Conservation (phyloP, 2,888 invertebrate species). For the Xestia c-nigrum region DNA sequence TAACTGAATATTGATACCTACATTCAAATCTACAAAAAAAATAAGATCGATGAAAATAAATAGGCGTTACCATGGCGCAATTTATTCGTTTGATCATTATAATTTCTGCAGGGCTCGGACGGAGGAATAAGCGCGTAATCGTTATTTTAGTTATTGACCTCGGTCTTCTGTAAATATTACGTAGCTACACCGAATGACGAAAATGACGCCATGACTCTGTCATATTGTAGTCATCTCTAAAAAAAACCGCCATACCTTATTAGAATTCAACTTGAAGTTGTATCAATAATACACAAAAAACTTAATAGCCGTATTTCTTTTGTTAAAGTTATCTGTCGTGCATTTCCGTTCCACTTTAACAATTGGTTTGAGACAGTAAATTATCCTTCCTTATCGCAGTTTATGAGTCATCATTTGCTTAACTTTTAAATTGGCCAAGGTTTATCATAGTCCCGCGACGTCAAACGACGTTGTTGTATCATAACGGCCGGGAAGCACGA, state of each 20-base stretch:
- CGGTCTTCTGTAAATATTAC: constrained; percentile 64
- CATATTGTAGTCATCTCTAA: constrained; percentile 66
- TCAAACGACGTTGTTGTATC: constrained; percentile 23
- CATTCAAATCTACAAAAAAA: neutral
- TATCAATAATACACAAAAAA: constrained; percentile 20
- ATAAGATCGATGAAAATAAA: neutral
- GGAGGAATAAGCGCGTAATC: constrained; percentile 61
- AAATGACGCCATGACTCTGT: constrained; percentile 61
- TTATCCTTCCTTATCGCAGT: constrained; percentile 36
- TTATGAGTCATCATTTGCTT: constrained; percentile 36
- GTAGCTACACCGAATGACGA: constrained; percentile 46
- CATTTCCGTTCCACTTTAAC: constrained; percentile 55
- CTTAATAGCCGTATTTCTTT: constrained; percentile 5
- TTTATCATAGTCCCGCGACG: constrained; percentile 27
- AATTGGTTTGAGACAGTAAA: constrained; percentile 47
- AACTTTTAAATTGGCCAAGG: constrained; percentile 45
- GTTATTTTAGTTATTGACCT: constrained; percentile 69
- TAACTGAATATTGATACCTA: neutral
- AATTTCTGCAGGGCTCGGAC: constrained; percentile 32
- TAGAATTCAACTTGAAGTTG: constrained; percentile 18
- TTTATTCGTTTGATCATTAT: constrained; percentile 43
- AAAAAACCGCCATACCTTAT: constrained; percentile 60
- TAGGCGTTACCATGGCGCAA: constrained; percentile 26
- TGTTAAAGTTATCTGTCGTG: constrained; percentile 28
- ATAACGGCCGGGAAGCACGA: constrained; percentile 39